These are phyloP conservation scores for Calameuta filiformis DNA, from an alignment of 2,888 invertebrate genomes.

Conservation along the genomic window DNA sequence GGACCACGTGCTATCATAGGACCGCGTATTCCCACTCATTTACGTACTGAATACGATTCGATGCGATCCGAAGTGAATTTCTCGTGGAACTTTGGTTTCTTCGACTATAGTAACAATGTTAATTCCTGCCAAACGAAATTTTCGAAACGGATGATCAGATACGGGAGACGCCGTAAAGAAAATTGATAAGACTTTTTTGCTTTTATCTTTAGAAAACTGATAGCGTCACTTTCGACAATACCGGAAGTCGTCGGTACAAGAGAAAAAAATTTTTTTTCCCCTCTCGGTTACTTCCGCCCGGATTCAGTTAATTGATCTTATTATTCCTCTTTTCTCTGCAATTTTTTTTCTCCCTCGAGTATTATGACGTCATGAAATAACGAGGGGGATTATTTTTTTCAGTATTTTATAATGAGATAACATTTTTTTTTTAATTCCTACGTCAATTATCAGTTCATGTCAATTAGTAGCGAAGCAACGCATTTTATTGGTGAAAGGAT, in stretches of 20 bases:
- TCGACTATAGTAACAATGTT: neutral
- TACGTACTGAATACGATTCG: neutral
- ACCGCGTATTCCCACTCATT: neutral
- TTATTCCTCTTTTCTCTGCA: neutral
- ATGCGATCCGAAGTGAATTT: neutral
- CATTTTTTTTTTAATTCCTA: neutral
- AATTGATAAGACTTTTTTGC: neutral
- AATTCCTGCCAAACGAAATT: neutral
- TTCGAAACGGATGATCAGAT: neutral
- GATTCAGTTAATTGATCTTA: neutral
- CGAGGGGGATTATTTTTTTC: neutral
- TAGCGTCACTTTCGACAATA: neutral
- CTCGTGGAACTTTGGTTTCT: neutral
- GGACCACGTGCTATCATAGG: neutral
- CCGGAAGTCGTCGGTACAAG: too few relatives aligned
- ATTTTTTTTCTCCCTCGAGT: neutral
- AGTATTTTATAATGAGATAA: neutral
- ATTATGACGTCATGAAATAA: neutral
- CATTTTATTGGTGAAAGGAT: neutral
- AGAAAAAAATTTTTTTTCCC: too few relatives aligned
- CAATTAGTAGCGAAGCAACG: neutral
- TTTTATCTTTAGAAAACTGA: neutral
- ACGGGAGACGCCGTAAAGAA: neutral
- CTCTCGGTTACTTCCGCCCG: neutral
- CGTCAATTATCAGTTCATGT: neutral